Evolutionary conservation across 2,113 vertebrate genomes (phyloP), one percentile per base, ranked within the genome.

Genomic region (Herpailurus yagouaroundi): DNA sequence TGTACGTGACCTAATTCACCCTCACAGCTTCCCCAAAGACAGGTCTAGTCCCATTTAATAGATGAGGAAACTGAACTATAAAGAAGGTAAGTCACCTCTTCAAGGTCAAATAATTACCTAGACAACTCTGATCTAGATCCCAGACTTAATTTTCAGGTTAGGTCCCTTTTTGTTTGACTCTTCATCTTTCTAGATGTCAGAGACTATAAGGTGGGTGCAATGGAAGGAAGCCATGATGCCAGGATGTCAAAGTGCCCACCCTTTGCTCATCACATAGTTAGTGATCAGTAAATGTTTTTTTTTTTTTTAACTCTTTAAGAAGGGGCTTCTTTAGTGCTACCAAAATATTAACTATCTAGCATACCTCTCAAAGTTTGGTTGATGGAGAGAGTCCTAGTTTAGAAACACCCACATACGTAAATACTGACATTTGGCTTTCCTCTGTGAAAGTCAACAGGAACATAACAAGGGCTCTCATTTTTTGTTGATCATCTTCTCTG

Each of bases 1-100:
- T 96, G 79, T 71, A 57, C 84, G 74, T 95, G 97, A 97, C 97
- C 97, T 94, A 97, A 96, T 96, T 96, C 89, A 96, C 94, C 91
- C 83, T 96, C 76, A 77, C 41, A 84, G 74, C 82, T 95, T 97
- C 94, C 64, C 85, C 91, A 85, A 77, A 88, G 71, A 87, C 91
- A 79, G 10, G 50, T 91, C 84, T 84, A 80, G 80, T 84, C 57
- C 36, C 55, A 41, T 94, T 97, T 97, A 94, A 95, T 66, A 94
- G 68, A 89, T n/a, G 76, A 94, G 94, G 92, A 97, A 97, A 88
- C 88, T 41, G 50, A 93, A 15, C 83, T 63, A 3, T 85, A 88
- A 87, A 71, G 90, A 92, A 95, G 71, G 76, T 87, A 57, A 91
- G 27, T 97, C 77, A 86, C 64, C 85, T 91, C 80, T 97, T 86